These are phyloP conservation scores for Parelbella ahira DNA, from an alignment of 2,888 invertebrate species.

Conservation along the genomic window DNA sequence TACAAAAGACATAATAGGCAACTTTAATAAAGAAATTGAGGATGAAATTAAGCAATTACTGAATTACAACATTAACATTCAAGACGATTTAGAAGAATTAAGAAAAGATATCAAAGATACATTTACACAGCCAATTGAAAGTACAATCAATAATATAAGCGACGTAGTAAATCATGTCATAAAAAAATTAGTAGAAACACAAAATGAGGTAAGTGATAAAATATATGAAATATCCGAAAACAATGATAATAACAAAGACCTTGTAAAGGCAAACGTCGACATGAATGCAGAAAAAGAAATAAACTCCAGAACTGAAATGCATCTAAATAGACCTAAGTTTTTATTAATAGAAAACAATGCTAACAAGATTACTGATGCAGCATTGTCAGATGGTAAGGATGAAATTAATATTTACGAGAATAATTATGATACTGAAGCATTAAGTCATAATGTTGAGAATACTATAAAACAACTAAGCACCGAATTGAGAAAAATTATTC, in stretches of 20 bases:
- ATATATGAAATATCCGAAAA: slow-evolving; percentile 34
- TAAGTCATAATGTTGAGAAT: slow-evolving; percentile 66
- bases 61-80: slow-evolving; percentile 70
- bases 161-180: slow-evolving; percentile 76
- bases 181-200: slow-evolving; percentile 68
- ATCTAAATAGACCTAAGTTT: slow-evolving; percentile 70
- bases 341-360: slow-evolving; percentile 60
- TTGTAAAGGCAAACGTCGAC: slow-evolving; percentile 43
- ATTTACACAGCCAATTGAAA: slow-evolving; percentile 72
- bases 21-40: slow-evolving; percentile 82
- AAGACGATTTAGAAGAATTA: slow-evolving; percentile 70
- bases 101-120: slow-evolving; percentile 74
- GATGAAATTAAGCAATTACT: slow-evolving; percentile 77
- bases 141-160: slow-evolving; percentile 74
- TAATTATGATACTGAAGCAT: slow-evolving; percentile 63
- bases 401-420: slow-evolving; percentile 64
- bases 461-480: slow-evolving; percentile 72
- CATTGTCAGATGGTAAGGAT: slow-evolving; percentile 81
- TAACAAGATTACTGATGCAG: slow-evolving; percentile 78
- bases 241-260: slow-evolving; percentile 32
- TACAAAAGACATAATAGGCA: slow-evolving; percentile 76
- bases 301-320: slow-evolving; percentile 64
- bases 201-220: slow-evolving; percentile 47
- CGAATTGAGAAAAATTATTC: slow-evolving; percentile 71
- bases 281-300: slow-evolving; percentile 62